Evolutionary conservation across 2,888 invertebrate genomes (phyloP), one percentile per base, ranked within the genome.

Genomic region (Auanema freiburgensis): DNA sequence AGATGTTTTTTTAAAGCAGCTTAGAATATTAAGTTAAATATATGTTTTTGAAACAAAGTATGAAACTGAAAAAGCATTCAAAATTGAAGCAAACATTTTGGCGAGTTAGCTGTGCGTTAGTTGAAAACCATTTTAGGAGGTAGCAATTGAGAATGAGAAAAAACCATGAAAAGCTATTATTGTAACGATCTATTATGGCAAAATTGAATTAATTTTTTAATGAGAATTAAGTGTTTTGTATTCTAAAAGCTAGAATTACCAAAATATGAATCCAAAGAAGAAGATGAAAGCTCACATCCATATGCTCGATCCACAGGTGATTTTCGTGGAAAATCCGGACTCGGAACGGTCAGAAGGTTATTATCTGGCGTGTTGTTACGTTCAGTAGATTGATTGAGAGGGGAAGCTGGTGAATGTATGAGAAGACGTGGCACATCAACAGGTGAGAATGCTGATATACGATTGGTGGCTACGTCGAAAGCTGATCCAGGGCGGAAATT

Each of bases 341-440:
- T 72, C 50, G 76, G 76, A 14, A 76, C 76, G 16, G 74, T 69
- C 21, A 76, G 66, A 12, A 76, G 69, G 57, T 69, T 69, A 18
- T 58, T 66, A 57, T 76, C 74, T 42, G 68, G 64, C 40, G 62
- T 62, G 42, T 59, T 49, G 23, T 40, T 49, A 23, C 54, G 46
- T 53, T 55, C 53, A 23, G 25, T n/a, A 25, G 40, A 10, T 59
- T 69, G 62, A 61, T 68, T 66, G 14, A 70, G 63, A 10, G 73
- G 71, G 25, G 71, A 67, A 46, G 65, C 50, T 6, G 74, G 74
- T n/a, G 74, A 74, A 49, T 74, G 74, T 24, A 74, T 67, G 42
- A 74, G 67, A 18, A 74, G 67, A 40, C 71, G 69, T 16, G 74
- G 74, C 57, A 74, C 74, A 57, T 74, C 74, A 12, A 74, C 64